Evolutionary conservation across 1,140 invertebrate species (phyloP).

Genomic region (Atta texana): DNA sequence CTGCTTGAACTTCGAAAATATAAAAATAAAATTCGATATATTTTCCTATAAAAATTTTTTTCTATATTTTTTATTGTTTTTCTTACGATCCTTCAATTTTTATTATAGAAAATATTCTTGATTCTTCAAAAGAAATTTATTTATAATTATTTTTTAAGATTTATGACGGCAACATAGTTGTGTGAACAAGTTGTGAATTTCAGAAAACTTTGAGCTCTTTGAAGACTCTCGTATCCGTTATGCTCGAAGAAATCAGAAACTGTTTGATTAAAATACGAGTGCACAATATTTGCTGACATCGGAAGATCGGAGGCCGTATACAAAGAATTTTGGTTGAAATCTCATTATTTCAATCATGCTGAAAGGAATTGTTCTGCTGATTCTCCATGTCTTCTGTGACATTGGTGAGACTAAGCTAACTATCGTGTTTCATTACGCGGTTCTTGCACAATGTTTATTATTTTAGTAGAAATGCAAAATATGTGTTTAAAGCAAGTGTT

Average conservation of each 20-base stretch:
- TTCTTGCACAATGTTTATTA: background rate
- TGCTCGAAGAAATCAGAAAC: constrained; percentile 28
- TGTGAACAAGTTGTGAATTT: background rate
- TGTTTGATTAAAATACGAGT: constrained; percentile 1
- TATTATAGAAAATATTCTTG: background rate
- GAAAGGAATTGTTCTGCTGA: constrained; percentile 71
- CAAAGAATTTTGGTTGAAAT: constrained; percentile 15
- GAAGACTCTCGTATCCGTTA: constrained; percentile 6
- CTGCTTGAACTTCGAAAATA: constrained; percentile 16
- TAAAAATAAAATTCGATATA: background rate
- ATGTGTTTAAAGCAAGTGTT: background rate
- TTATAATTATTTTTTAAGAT: constrained; percentile 26
- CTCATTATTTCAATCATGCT: constrained; percentile 69
- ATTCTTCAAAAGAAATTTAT: constrained; percentile 20
- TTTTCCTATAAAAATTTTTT: background rate
- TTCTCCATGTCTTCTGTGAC: constrained; percentile 72
- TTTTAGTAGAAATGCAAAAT: background rate
- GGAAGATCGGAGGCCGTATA: background rate
- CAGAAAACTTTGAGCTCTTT: background rate
- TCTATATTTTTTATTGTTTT: background rate
- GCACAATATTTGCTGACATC: constrained; percentile 19
- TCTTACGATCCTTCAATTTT: background rate
- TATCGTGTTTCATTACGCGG: background rate
- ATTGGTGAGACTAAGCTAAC: constrained; percentile 72
- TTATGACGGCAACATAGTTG: background rate